phyloP scores from a whole-genome alignment of 2,888 invertebrate species.

The Synanthedon andrenaeformis region DNA sequence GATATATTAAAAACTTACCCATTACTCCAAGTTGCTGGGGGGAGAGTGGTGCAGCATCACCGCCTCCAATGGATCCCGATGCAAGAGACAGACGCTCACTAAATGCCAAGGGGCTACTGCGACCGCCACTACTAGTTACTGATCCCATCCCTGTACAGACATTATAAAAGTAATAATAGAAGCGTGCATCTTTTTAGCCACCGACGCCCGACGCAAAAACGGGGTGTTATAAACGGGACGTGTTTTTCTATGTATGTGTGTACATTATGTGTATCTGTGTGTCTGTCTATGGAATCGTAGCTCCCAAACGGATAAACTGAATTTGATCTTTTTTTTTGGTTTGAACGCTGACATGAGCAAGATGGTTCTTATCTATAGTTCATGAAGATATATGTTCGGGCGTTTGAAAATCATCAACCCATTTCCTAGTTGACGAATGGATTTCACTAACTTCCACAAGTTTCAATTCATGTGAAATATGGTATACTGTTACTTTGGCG shows the following conservation, averaged over 20 bases:
- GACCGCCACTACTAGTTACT: constrained; percentile 75
- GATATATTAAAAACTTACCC: constrained; percentile 73
- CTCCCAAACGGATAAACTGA: too few species aligned
- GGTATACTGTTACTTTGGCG: too few species aligned
- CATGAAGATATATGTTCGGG: too few species aligned
- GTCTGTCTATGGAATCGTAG: too few species aligned
- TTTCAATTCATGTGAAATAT: too few species aligned
- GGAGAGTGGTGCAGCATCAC: constrained; percentile 76
- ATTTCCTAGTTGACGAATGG: too few species aligned
- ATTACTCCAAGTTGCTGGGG: constrained; percentile 91
- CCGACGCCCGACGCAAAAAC: not conserved
- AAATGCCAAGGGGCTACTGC: constrained; percentile 70
- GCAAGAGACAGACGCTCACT: constrained; percentile 78
- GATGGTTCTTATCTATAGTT: too few species aligned
- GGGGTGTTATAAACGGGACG: not conserved
- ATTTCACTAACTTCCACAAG: too few species aligned
- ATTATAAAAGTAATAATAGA: not conserved
- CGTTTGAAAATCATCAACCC: too few species aligned
- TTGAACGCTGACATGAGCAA: too few species aligned
- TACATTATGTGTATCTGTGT: too few species aligned
- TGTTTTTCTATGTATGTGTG: not conserved
- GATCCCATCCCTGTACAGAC: constrained; percentile 68
- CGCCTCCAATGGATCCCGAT: constrained; percentile 74
- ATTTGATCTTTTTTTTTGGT: too few species aligned
- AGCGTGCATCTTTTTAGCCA: not conserved